These are phyloP conservation scores for Mactra quadrangularis DNA, from an alignment of 1,140 invertebrate species.

Conservation along the genomic window DNA sequence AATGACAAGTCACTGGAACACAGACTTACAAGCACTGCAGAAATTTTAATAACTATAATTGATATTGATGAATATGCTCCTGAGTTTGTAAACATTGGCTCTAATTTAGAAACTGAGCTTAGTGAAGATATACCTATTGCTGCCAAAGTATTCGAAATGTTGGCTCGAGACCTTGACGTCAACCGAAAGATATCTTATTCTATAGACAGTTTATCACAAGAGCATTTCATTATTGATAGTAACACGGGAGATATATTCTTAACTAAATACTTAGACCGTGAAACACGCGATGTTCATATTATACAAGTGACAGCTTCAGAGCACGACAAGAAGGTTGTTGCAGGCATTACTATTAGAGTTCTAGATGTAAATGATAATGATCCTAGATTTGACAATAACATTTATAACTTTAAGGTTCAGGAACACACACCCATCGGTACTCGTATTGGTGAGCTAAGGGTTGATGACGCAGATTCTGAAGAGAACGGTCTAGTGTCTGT, in stretches of 20 bases:
- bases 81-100: constrained; percentile 43
- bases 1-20: constrained; percentile 14
- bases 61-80: constrained; percentile 54
- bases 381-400: constrained; percentile 27
- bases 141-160: constrained; percentile 25
- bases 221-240: constrained; percentile 42
- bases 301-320: constrained; percentile 25
- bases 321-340: neutral
- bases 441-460: constrained; percentile 8
- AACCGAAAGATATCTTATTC: constrained; percentile 13
- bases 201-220: constrained; percentile 14
- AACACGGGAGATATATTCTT: constrained; percentile 45
- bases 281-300: constrained; percentile 26
- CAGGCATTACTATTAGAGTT: constrained; percentile 26
- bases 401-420: constrained; percentile 44
- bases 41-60: constrained; percentile 28
- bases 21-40: constrained; percentile 35
- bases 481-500: constrained; percentile 34
- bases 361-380: constrained; percentile 55
- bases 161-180: constrained; percentile 51
- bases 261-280: constrained; percentile 32
- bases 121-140: constrained; percentile 50
- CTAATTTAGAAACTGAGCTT: constrained; percentile 15
- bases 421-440: constrained; percentile 9
- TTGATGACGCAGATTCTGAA: constrained; percentile 32